phyloP scores from a whole-genome alignment of 2,888 invertebrate species.

The Lasioglossum oenotherae region DNA sequence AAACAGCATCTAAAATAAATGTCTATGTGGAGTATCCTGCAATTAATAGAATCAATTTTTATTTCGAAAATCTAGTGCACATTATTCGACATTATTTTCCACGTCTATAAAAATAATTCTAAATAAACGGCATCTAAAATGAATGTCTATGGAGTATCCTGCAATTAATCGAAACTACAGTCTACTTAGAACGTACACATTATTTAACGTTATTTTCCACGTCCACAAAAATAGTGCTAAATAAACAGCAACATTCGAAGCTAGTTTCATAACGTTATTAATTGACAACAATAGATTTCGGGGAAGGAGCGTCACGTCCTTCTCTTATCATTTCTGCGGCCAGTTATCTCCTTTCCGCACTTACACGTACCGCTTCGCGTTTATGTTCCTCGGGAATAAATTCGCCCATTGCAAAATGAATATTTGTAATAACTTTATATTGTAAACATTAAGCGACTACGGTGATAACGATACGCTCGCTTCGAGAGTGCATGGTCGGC shows the following conservation, averaged over 20 bases:
- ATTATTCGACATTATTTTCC: too few species aligned
- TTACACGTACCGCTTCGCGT: not conserved
- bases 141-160: too few species aligned
- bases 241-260: not conserved
- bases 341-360: not conserved
- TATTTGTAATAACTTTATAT: not conserved
- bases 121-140: too few species aligned
- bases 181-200: too few species aligned
- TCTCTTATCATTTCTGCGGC: not conserved
- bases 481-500: not conserved
- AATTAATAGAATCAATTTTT: too few species aligned
- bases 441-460: not conserved
- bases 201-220: too few species aligned
- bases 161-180: too few species aligned
- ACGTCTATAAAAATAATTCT: too few species aligned
- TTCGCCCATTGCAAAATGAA: not conserved
- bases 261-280: not conserved
- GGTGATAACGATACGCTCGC: not conserved
- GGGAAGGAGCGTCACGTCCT: not conserved
- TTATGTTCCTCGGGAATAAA: constrained; percentile 17
- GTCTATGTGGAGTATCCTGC: too few species aligned
- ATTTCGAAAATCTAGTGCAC: too few species aligned
- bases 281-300: not conserved
- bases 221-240: too few species aligned
- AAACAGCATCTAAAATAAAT: too few species aligned